Evolutionary conservation across 2,797 vertebrate genomes (phyloP).

Genomic region (Chelon auratus): DNA sequence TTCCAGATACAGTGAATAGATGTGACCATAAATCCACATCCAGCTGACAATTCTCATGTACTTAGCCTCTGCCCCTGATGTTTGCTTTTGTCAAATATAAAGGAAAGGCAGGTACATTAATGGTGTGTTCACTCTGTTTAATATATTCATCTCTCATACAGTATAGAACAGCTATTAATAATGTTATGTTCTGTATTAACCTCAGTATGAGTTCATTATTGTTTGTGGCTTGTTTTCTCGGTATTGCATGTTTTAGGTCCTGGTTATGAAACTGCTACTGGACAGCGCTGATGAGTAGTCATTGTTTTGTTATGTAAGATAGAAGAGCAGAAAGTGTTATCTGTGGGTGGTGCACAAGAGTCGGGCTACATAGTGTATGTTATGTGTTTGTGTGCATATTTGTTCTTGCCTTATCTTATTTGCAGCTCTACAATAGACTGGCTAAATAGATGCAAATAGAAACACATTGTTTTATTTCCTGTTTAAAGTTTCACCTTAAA

Average conservation of each 20-base stretch:
- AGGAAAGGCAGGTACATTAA: background rate
- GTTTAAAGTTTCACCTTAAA: too few species aligned
- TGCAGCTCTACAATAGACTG: too few species aligned
- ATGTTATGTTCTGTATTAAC: background rate
- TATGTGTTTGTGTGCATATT: background rate
- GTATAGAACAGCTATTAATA: background rate
- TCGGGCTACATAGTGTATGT: too few species aligned
- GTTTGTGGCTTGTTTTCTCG: conserved; percentile 12
- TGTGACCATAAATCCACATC: conserved; percentile 38
- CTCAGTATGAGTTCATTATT: conserved; percentile 9
- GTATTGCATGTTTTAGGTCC: background rate
- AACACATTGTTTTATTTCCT: background rate
- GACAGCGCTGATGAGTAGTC: background rate
- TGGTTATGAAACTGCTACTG: conserved; percentile 7
- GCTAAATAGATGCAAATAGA: background rate
- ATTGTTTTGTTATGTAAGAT: conserved; percentile 11
- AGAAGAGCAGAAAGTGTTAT: conserved; percentile 5
- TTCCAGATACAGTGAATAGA: conserved; percentile 38
- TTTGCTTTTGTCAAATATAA: conserved; percentile 49
- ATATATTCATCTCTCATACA: background rate
- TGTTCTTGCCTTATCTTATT: too few species aligned
- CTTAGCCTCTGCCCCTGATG: conserved; percentile 3
- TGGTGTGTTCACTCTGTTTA: conserved; percentile 6
- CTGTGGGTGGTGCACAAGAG: background rate
- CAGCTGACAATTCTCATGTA: conserved; percentile 20